Evolutionary conservation across 2,113 vertebrate species (phyloP).

Genomic region (Campylorhamphus procurvoides): DNA sequence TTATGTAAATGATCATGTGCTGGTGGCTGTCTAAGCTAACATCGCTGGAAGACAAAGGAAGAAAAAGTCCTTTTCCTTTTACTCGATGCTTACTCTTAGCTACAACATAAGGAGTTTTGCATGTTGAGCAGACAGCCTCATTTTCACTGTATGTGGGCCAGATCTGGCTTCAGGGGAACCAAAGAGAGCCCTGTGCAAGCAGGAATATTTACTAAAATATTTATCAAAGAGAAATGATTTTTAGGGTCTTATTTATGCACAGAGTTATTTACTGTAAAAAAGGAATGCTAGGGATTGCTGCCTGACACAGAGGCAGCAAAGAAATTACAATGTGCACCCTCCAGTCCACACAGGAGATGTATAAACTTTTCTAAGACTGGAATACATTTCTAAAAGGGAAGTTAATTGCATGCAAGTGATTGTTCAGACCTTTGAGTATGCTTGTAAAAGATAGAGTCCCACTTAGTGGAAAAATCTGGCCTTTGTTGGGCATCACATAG

Average conservation of each 20-base stretch:
- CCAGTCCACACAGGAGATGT: neutral
- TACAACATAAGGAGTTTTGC: slow-evolving; percentile 38
- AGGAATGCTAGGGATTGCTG: neutral
- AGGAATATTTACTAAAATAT: slow-evolving; percentile 52
- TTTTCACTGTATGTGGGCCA: slow-evolving; percentile 60
- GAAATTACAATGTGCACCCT: neutral
- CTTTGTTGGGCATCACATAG: neutral
- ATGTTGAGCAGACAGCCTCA: slow-evolving; percentile 32
- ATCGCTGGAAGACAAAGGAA: slow-evolving; percentile 55
- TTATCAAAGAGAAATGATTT: slow-evolving; percentile 44
- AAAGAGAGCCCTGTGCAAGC: neutral
- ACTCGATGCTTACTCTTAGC: slow-evolving; percentile 2
- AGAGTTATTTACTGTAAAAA: slow-evolving; percentile 17
- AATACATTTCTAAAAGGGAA: neutral
- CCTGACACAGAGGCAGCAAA: neutral
- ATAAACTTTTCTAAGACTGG: neutral
- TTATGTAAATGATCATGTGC: slow-evolving; percentile 62
- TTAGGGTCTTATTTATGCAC: slow-evolving; percentile 37
- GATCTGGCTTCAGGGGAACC: slow-evolving; percentile 56
- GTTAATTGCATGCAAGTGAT: neutral
- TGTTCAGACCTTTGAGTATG: neutral
- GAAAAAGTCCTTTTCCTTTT: slow-evolving; percentile 55
- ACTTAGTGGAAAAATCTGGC: neutral
- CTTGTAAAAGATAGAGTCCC: neutral
- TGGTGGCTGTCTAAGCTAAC: slow-evolving; percentile 50